These are phyloP conservation scores for Nettapus auritus DNA, from an alignment of 2,113 vertebrate species.

Conservation along the genomic window DNA sequence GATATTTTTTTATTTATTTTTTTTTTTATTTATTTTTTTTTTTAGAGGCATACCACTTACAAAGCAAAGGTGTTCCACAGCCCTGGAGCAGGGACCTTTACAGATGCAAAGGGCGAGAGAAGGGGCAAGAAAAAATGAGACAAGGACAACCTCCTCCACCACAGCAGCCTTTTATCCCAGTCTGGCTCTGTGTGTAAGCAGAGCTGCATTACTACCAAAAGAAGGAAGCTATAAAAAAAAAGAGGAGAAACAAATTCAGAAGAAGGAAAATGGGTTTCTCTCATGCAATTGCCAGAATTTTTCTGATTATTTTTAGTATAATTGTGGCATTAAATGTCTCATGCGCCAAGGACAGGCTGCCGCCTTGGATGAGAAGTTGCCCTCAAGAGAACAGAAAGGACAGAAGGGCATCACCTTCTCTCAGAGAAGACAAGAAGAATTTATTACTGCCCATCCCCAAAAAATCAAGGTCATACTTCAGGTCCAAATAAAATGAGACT, in stretches of 20 bases:
- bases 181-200: background rate
- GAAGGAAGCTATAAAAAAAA: background rate
- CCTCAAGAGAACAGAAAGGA: background rate
- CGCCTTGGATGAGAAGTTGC: background rate
- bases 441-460: background rate
- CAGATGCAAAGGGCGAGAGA: background rate
- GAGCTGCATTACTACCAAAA: background rate
- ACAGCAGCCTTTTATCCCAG: background rate
- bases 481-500: background rate
- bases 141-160: background rate
- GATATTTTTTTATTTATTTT: background rate
- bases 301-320: background rate
- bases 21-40: too few species aligned
- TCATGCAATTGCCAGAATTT: background rate
- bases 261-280: background rate
- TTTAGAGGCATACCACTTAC: background rate
- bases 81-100: background rate
- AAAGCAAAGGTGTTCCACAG: background rate
- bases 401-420: background rate
- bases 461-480: background rate
- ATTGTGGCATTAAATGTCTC: background rate
- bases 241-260: background rate
- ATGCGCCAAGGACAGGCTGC: background rate
- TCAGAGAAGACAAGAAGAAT: background rate
- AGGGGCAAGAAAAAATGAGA: background rate